phyloP scores from a whole-genome alignment of 2,888 invertebrate genomes.

The Morpho achilles region DNA sequence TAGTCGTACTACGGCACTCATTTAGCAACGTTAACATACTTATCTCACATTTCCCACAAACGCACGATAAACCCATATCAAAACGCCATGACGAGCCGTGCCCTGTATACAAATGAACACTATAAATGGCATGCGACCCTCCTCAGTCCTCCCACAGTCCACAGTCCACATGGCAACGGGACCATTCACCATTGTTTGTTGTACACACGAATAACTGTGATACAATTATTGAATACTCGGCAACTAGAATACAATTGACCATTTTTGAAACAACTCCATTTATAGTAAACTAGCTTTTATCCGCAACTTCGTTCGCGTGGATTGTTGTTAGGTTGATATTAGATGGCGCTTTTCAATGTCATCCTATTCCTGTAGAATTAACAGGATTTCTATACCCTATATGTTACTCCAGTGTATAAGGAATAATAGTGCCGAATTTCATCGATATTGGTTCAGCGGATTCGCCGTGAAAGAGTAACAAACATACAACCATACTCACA shows the following conservation, averaged over 20 bases:
- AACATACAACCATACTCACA: no score
- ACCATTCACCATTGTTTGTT: conserved; percentile 29
- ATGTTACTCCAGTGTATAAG: no score
- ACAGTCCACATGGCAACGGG: conserved; percentile 27
- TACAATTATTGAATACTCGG: conserved; percentile 28
- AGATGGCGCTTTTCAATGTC: no score
- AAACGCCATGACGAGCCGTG: conserved; percentile 5
- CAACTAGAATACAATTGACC: conserved; percentile 15
- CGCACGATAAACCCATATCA: conserved; percentile 8
- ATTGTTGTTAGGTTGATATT: no score
- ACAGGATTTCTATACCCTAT: no score
- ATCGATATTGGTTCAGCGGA: no score
- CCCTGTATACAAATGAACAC: conserved; percentile 12
- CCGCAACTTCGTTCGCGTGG: no score
- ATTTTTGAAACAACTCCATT: not conserved
- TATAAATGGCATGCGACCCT: conserved; percentile 17
- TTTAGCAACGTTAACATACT: not conserved
- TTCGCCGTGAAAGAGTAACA: no score
- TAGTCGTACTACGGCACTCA: not conserved
- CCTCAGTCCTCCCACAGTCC: conserved; percentile 8
- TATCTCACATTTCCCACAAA: conserved; percentile 7
- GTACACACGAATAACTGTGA: conserved; percentile 22
- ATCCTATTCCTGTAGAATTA: no score
- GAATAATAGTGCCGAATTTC: no score
- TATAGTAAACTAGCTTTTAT: no score